Base-by-base conservation (phyloP, 2,113 vertebrate species). In the Mixornis gularis region DNA sequence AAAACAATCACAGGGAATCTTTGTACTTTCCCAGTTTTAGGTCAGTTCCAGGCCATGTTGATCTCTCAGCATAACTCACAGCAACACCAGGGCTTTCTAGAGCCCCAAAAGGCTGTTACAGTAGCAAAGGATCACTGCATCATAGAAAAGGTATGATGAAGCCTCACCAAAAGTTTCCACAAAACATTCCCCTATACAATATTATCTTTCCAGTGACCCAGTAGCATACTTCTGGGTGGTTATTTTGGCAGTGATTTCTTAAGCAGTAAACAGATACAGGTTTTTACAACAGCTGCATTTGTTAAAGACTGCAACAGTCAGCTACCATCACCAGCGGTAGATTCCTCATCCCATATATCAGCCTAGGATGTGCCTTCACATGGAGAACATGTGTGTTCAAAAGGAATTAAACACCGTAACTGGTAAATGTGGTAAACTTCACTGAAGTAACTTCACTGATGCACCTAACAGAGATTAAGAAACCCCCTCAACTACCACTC, bases 51-150 rank as follows among this genome's bases (percentile, higher is more conserved):
- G 78, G 82, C 65, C 43, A 29, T 36, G 60, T 85, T 76, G 82
- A 76, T 93, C 59, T 90, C 66, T 95, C 92, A 95, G 74, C 89
- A 6, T 79, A 95, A 89, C 80, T 92, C 85, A 81, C 68, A 96
- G 91, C 91, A 96, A 93, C 85, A 94, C 83, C 76, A 83, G 88
- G 92, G 80, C 80, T 71, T 79, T 89, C 60, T 85, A 77, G 38
- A 29, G 71, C 91, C 92, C 92, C 79, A 73, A 93, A 73, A 87
- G 79, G 74, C 81, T 87, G 63, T 93, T 79, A 85, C 52, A 96
- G 94, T 85, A 95, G 89, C 81, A 92, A 94, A 36, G 77, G 41
- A 77, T 90, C 87, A 84, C 62, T 3, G 0, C 72, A 26, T 95
- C 80, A 66, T 4, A 80, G 52, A 79, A 93, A 40, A 93, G 43